Conservation (phyloP, 2,797 vertebrate genomes). For the Capromys pilorides region DNA sequence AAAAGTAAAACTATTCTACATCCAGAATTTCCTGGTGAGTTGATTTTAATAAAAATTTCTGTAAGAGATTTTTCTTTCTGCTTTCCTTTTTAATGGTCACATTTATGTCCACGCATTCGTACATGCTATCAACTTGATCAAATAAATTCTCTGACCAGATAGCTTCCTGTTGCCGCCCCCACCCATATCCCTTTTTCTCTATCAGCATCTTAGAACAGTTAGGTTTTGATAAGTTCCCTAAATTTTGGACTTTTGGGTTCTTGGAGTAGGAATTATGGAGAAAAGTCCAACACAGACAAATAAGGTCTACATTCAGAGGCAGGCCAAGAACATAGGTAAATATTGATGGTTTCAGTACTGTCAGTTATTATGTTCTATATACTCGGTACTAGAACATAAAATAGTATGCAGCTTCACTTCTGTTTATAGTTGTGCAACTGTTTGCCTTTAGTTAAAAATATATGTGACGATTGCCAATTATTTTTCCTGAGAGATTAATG, state of each 20-base stretch:
- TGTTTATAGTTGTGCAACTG: slow-evolving; percentile 19
- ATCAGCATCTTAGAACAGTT: background rate
- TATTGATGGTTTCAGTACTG: background rate
- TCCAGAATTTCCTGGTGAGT: slow-evolving; percentile 2
- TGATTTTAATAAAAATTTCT: background rate
- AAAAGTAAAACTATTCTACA: slow-evolving; percentile 3
- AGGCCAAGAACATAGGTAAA: background rate
- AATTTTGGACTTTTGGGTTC: background rate
- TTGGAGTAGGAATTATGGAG: slow-evolving; percentile 13
- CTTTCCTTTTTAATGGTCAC: background rate
- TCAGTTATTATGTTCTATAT: background rate
- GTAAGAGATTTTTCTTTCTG: background rate
- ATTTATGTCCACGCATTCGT: background rate
- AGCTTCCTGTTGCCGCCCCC: background rate
- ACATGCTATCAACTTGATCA: background rate
- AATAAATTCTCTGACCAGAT: background rate
- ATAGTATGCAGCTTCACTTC: background rate
- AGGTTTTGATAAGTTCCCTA: background rate
- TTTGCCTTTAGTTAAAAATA: slow-evolving; percentile 59
- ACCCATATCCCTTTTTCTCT: background rate
- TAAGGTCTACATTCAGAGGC: background rate
- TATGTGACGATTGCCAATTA: background rate
- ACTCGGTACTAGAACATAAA: background rate
- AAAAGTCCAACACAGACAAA: background rate
- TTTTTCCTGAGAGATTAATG: background rate